Conservation (phyloP, 2,113 vertebrate genomes). For the Chrysochloris asiatica region DNA sequence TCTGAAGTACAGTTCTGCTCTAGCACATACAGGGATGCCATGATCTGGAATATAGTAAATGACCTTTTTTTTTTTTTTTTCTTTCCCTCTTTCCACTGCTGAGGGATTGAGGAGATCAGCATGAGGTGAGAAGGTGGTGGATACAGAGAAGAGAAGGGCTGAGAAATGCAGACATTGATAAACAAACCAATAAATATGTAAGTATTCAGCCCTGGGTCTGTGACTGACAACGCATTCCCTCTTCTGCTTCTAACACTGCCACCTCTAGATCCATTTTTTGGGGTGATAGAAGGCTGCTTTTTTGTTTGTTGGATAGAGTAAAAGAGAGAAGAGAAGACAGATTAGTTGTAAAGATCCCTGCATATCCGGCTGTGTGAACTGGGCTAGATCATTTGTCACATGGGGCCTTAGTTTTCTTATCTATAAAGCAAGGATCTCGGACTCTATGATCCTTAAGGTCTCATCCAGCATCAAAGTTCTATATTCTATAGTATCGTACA, state of each 20-base stretch:
- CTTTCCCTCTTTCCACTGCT: neutral
- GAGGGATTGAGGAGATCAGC: neutral
- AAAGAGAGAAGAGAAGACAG: neutral
- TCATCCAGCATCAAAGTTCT: neutral
- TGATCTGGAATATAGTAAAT: neutral
- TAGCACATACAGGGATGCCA: neutral
- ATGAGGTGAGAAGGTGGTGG: neutral
- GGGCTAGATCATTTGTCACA: neutral
- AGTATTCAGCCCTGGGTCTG: neutral
- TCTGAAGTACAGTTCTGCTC: neutral
- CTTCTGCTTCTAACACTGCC: neutral
- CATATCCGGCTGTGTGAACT: neutral
- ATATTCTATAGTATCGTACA: neutral
- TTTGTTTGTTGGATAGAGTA: neutral
- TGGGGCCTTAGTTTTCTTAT: constrained; percentile 4
- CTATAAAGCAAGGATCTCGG: neutral
- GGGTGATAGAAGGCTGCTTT: neutral
- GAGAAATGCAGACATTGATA: neutral
- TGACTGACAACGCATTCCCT: neutral
- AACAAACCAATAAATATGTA: neutral
- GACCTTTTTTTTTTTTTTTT: too few species aligned
- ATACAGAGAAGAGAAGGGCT: neutral
- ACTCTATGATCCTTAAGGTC: neutral
- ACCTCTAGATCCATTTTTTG: neutral
- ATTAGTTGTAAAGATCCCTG: neutral